phyloP scores from a whole-genome alignment of 2,113 vertebrate species.

The Apaloderma vittatum region DNA sequence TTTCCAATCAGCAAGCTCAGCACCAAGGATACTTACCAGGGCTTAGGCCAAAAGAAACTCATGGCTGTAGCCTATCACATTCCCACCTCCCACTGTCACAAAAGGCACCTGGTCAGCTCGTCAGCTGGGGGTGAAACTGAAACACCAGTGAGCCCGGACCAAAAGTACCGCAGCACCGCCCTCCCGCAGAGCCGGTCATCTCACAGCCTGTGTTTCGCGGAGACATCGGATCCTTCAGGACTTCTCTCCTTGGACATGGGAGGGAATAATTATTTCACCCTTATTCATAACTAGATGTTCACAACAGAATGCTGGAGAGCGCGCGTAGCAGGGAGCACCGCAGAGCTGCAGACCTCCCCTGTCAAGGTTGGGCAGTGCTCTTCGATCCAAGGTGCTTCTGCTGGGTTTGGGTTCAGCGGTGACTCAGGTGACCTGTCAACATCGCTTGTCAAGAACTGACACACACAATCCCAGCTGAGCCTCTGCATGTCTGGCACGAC shows the following conservation, averaged over 20 bases:
- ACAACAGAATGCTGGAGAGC: background rate
- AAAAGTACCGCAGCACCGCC: background rate
- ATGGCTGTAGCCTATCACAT: background rate
- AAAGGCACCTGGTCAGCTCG: too few relatives aligned
- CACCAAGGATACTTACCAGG: background rate
- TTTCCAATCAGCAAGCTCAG: background rate
- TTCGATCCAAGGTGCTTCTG: background rate
- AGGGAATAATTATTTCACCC: background rate
- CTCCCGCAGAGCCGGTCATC: background rate
- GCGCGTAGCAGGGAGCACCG: accelerated
- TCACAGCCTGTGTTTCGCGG: background rate
- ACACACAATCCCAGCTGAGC: background rate
- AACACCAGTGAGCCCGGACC: background rate
- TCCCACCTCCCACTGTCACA: background rate
- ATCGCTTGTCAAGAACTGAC: background rate
- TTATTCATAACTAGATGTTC: background rate
- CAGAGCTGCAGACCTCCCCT: background rate
- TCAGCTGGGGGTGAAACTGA: background rate
- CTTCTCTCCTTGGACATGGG: background rate
- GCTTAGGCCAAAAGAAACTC: background rate
- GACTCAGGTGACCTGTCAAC: background rate
- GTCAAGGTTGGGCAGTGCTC: background rate
- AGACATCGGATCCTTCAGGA: background rate
- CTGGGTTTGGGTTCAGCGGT: background rate
- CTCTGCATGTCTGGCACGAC: background rate